Base-by-base conservation (phyloP, 2,113 vertebrate species). In the Gallinago paraguaiae region DNA sequence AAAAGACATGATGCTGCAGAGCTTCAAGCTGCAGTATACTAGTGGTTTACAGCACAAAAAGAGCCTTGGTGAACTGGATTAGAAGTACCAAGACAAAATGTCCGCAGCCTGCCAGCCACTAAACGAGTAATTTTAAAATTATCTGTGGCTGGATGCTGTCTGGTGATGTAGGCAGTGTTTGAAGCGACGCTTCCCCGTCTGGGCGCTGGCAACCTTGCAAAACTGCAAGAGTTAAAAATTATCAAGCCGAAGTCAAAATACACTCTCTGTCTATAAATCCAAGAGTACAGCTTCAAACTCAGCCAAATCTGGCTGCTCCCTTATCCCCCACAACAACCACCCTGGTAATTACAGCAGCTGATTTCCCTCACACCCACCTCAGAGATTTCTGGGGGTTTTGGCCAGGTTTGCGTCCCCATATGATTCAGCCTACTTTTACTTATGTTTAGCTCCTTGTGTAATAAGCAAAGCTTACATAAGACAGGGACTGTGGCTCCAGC, bases 401-500 rank as follows among this genome's bases (percentile, higher is more conserved):
- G 96, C 93, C 95, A 92, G 90, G 93, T 96, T 97, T 92, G 57
- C 88, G 93, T 95, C 92, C 95, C 96, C 96, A 94, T 95, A 93
- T 97, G 96, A 96, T 96, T 75, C 96, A 96, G 92, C 93, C 96
- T 96, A 96, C 96, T 95, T 96, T 96, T 92, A 90, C 93, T 96
- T 96, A 96, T 96, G 96, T 96, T 96, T 96, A 96, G 95, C 74
- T 3, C 88, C 87, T 96, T 96, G 95, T 96, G 92, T 95, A 96
- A 96, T 96, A 94, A 93, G 88, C 74, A 94, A 77, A 91, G 54
- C 93, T 96, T 96, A 96, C 91, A 96, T 96, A 97, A 96, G 91
- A 69, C 45, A 9, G 77, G 57, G 88, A 82, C 77, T 87, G 83
- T 89, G 91, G 88, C 92, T 97, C 65, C 88, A 92, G 88, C 88